A percentile compares a stretch with the other conserved stretches of the same genome.
Conservation (phyloP, 2,888 invertebrate species). For the Coelopa pilipes region DNA sequence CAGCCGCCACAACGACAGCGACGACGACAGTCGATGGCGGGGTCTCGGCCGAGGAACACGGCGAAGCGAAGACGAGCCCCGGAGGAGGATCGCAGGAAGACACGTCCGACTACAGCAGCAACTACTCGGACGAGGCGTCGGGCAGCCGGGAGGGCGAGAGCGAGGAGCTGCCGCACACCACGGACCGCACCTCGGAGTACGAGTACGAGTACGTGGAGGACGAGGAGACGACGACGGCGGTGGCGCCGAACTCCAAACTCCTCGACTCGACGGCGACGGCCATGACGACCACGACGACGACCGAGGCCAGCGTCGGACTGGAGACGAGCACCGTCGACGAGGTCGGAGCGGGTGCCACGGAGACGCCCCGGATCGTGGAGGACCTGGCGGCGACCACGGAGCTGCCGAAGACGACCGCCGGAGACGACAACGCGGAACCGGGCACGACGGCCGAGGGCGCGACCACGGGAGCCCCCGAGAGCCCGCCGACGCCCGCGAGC, state of each 20-base stretch:
- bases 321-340: background rate
- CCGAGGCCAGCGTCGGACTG: conserved; percentile 27
- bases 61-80: conserved; percentile 49
- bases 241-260: conserved; percentile 23
- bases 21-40: background rate
- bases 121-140: conserved; percentile 25
- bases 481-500: background rate
- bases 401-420: conserved; percentile 34
- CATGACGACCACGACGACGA: conserved; percentile 9
- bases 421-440: conserved; percentile 37
- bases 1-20: conserved; percentile 8
- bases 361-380: background rate
- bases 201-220: conserved; percentile 55
- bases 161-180: conserved; percentile 34
- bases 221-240: conserved; percentile 38
- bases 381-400: conserved; percentile 30
- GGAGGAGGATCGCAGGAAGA: conserved; percentile 47
- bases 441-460: conserved; percentile 33
- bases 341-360: background rate
- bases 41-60: background rate
- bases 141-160: background rate
- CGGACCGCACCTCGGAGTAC: conserved; percentile 48
- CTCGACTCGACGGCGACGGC: conserved; percentile 46
- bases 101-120: conserved; percentile 21
- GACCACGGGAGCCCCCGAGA: background rate